These are phyloP conservation scores for Jordanella pulchra DNA, from an alignment of 2,797 vertebrate genomes.

Conservation along the genomic window DNA sequence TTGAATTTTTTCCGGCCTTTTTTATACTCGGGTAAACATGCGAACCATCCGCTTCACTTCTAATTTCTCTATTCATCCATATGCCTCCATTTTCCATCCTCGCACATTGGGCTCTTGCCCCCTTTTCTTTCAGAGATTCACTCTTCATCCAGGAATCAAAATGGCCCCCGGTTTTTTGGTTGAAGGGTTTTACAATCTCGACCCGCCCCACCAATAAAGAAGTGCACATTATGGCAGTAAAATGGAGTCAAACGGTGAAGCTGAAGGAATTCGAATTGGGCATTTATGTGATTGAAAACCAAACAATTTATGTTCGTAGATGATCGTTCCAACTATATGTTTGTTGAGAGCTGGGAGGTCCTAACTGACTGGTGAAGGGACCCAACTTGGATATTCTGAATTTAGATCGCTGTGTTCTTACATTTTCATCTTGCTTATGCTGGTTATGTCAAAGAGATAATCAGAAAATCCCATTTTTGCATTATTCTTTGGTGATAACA, in stretches of 20 bases:
- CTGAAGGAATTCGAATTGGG: not conserved
- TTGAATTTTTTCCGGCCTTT: not conserved
- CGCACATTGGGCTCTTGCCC: not conserved
- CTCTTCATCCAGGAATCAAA: constrained; percentile 1
- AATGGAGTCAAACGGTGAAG: not conserved
- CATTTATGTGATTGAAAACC: too few relatives aligned
- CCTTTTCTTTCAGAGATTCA: not conserved
- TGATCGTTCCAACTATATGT: not conserved
- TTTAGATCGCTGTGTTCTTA: not conserved
- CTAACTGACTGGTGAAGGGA: not conserved
- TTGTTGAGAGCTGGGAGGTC: not conserved
- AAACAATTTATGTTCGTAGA: not conserved
- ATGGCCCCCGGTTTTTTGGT: constrained; percentile 1
- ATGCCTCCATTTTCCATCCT: not conserved
- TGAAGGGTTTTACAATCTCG: not conserved
- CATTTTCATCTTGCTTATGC: too few relatives aligned
- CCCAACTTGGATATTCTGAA: too few relatives aligned
- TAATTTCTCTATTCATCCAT: constrained; percentile 2
- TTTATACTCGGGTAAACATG: not conserved
- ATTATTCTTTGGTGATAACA: not conserved
- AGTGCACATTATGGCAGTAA: not conserved
- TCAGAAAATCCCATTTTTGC: not conserved
- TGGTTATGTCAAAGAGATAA: not conserved
- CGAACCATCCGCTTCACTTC: not conserved
- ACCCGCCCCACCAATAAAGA: not conserved